phyloP scores from a whole-genome alignment of 2,113 vertebrate species.

The Parotia lawesii region DNA sequence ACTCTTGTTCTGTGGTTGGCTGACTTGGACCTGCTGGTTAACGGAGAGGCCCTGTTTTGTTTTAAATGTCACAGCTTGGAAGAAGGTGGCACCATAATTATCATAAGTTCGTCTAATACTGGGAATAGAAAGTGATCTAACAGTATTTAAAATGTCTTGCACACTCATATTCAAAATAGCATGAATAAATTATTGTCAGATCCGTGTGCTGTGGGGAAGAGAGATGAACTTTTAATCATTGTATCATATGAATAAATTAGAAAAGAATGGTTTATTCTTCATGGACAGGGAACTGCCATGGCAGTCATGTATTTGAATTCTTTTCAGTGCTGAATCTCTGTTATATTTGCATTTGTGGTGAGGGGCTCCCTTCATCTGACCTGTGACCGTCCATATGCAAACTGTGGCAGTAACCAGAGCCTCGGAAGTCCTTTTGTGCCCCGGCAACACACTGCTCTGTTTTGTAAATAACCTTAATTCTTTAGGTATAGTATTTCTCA shows the following conservation, averaged over 20 bases:
- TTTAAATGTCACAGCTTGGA: background rate
- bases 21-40: background rate
- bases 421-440: background rate
- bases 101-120: background rate
- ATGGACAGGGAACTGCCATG: fast-evolving
- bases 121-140: background rate
- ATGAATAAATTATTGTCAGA: background rate
- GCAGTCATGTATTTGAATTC: background rate
- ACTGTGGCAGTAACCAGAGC: background rate
- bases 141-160: background rate
- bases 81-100: background rate
- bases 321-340: background rate
- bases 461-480: background rate
- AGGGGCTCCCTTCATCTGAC: background rate
- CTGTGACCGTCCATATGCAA: background rate
- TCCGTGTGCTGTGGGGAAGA: background rate
- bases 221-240: background rate
- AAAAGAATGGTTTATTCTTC: background rate
- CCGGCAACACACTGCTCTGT: background rate
- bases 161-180: background rate
- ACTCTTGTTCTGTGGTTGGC: background rate
- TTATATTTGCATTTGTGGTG: background rate
- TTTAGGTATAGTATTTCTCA: background rate
- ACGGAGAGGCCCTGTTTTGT: background rate
- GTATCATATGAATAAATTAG: background rate